Conservation (phyloP, 2,888 invertebrate species). For the Omphaloscelis lunosa region DNA sequence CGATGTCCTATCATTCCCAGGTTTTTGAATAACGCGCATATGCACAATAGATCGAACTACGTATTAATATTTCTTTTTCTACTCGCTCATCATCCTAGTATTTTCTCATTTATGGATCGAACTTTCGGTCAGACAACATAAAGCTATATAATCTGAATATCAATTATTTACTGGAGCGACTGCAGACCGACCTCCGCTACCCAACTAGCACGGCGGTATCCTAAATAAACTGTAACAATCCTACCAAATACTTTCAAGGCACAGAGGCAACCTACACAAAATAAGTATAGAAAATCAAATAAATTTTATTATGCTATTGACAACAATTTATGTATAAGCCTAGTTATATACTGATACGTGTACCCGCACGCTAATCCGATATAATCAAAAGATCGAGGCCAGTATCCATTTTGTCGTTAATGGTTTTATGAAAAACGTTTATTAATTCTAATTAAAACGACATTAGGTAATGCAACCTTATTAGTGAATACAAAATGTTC, state of each 20-base stretch:
- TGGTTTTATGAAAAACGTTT: slow-evolving; percentile 24
- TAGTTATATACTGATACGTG: slow-evolving; percentile 2
- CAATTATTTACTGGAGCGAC: slow-evolving; percentile 17
- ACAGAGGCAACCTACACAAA: slow-evolving; percentile 21
- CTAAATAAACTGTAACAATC: slow-evolving; percentile 23
- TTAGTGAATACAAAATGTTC: slow-evolving; percentile 23
- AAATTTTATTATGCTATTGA: background rate
- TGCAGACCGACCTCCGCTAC: slow-evolving; percentile 12
- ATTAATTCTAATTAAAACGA: slow-evolving; percentile 33
- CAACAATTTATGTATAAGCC: slow-evolving; percentile 18
- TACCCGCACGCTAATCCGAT: slow-evolving; percentile 14
- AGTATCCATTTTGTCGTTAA: slow-evolving; percentile 21
- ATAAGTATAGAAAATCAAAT: slow-evolving; percentile 4
- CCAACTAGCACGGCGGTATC: background rate
- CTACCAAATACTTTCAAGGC: slow-evolving; percentile 33
- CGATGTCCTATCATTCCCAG: background rate
- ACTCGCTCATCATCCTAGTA: slow-evolving; percentile 9
- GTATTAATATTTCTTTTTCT: slow-evolving; percentile 7
- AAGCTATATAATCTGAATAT: slow-evolving; percentile 8
- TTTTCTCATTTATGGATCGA: slow-evolving; percentile 14
- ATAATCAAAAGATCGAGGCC: slow-evolving; percentile 34
- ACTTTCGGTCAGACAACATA: slow-evolving; percentile 9
- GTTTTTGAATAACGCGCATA: background rate
- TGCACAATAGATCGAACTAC: slow-evolving; percentile 7
- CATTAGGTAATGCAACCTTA: slow-evolving; percentile 30